Conservation (phyloP, 1,140 invertebrate species). For the Dolichoris vasculosae region DNA sequence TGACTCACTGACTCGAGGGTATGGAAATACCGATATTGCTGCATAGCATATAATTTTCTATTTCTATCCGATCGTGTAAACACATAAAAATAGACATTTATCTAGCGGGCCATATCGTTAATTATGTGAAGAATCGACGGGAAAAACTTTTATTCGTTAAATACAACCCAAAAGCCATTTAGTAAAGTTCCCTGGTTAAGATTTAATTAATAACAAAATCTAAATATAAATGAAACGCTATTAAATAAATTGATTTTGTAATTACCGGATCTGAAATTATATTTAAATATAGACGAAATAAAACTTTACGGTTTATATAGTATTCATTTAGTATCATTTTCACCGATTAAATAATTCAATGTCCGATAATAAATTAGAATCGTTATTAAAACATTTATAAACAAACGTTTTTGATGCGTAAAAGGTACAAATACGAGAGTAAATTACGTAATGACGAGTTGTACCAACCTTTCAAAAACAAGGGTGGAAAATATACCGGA, state of each 20-base stretch:
- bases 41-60: too few relatives aligned
- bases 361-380: slow-evolving; percentile 18
- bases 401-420: background rate
- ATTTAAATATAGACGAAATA: slow-evolving; percentile 2
- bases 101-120: too few relatives aligned
- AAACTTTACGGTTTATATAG: slow-evolving; percentile 8
- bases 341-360: slow-evolving; percentile 12
- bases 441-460: background rate
- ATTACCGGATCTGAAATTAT: background rate
- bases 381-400: slow-evolving; percentile 30
- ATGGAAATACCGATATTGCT: too few relatives aligned
- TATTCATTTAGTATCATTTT: slow-evolving; percentile 6
- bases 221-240: background rate
- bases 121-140: too few relatives aligned
- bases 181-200: background rate
- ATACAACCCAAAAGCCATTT: too few relatives aligned
- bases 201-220: background rate
- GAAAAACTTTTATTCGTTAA: too few relatives aligned
- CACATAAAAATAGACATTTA: too few relatives aligned
- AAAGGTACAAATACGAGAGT: background rate
- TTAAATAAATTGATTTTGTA: background rate
- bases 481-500: background rate
- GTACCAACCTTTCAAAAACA: background rate
- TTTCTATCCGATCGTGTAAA: too few relatives aligned
- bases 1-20: too few relatives aligned